Base-by-base conservation (phyloP, 2,888 invertebrate species). In the Petrolisthes cinctipes region DNA sequence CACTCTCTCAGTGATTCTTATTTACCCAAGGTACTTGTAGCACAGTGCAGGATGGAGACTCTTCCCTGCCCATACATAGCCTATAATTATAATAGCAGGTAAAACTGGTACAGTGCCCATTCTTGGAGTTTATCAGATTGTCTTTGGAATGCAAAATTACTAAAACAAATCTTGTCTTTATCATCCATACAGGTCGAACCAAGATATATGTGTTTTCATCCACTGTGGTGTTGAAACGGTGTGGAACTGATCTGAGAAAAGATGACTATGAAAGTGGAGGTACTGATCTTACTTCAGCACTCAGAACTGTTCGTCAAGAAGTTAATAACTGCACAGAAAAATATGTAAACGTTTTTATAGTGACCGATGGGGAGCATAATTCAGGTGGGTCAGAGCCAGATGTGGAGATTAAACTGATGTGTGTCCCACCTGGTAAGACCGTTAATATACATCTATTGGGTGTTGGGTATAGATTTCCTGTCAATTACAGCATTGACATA, bases 401-500 rank as follows among this genome's bases (percentile, higher is more conserved):
- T 4, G 23, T 20, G 14, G 88, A 86, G 78, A 88, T 90, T 23
- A 3, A 7, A 6, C 6, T 66, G 23, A 81, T 90, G 86, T 75
- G 17, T 2, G 54, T 73, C 4, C 88, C 82, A 6, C 37, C 4
- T 9, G 86, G 85, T 1, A 90, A 90, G 66, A 86, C 84, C 5
- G 73, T 88, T 0, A 73, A 86, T 80, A 86, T 90, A 14, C 88
- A 56, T 79, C 73, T 88, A 5, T 54, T 88, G 23, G 90, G 88
- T 6, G 57, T 88, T 20, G 75, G 86, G 5, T 17, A 5, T 3
- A 0, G 2, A 5, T 89, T 88, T 66, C 89, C 89, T 20, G 89
- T 88, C 53, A 66, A 89, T 4, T 86, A 88, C 71, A 89, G 89
- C 17, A 79, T 89, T 73, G 88, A 88, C 51, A 88, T 89, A 3